Evolutionary conservation across 2,113 vertebrate species (phyloP), one percentile per base, ranked within the genome.

Genomic region (Amblyopsis rosae): DNA sequence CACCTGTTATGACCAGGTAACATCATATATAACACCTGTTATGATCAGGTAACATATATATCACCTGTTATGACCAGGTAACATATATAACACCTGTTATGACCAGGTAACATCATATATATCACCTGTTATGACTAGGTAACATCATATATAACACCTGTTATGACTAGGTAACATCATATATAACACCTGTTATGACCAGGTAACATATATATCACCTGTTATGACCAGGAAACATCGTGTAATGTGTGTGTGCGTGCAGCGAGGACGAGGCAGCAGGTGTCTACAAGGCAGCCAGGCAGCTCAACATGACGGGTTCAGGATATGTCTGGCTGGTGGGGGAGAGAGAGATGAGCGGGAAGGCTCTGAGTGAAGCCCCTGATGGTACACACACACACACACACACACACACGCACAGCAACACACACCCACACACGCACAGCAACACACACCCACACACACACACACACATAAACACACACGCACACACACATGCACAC

Each of bases 241-340:
- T 26, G 19, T 26, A 26, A 26, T 46, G 54, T 7, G 9, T 73
- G 57, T 81, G 46, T 78, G 11, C 79, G 87, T 91, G 65, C 49
- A 99, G 97, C 50, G 97, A 98, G 92, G 97, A 99, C 15, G 97
- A 99, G 55, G 97, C 97, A 0, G 95, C 95, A 1, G 94, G 93
- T 0, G 95, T 99, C 73, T 99, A 99, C 82, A 95, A 94, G 75
- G 93, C 96, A 0, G 97, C 97, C 1, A 95, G 96, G 10, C 91
- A 96, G 86, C 95, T 99, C 75, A 98, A 99, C 89, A 99, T 99
- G 97, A 99, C 97, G 0, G 96, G 96, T 47, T 94, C 97, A 0
- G 96, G 97, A 65, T 99, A 99, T 77, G 97, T 99, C 67, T 99
- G 97, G 97, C 92, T 99, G 89, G 97, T 99, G 12, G 97, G 97